phyloP scores from a whole-genome alignment of 2,888 invertebrate species.

The Orthosia cruda region DNA sequence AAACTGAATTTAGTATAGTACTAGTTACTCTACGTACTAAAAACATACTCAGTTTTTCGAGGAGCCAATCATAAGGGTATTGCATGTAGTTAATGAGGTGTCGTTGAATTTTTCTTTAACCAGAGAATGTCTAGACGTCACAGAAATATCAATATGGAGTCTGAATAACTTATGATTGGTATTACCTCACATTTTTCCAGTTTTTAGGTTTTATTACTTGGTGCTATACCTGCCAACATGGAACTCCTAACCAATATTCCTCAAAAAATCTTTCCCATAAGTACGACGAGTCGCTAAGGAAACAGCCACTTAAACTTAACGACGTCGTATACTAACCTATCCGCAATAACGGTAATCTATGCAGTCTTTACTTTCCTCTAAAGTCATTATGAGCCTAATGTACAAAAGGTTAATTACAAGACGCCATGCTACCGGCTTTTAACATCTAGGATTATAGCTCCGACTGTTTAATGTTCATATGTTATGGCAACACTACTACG shows the following conservation, averaged over 20 bases:
- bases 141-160: neutral
- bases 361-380: constrained; percentile 64
- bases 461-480: constrained; percentile 68
- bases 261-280: no score
- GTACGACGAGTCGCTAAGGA: neutral
- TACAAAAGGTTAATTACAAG: constrained; percentile 75
- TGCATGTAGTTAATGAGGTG: no score
- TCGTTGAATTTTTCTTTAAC: neutral
- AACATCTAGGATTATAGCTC: constrained; percentile 68
- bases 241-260: neutral
- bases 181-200: neutral
- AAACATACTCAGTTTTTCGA: no score
- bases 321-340: constrained; percentile 40
- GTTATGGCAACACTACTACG: constrained; percentile 53
- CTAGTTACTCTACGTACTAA: no score
- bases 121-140: neutral
- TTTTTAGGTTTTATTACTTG: neutral
- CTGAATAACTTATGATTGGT: neutral
- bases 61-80: no score
- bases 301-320: constrained; percentile 29
- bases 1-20: no score
- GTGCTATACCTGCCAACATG: neutral
- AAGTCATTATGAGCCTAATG: constrained; percentile 73
- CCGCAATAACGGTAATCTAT: constrained; percentile 63
- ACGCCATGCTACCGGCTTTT: constrained; percentile 70